These are phyloP conservation scores for Oryzias melastigma DNA, from an alignment of 2,113 vertebrate species.

Conservation along the genomic window DNA sequence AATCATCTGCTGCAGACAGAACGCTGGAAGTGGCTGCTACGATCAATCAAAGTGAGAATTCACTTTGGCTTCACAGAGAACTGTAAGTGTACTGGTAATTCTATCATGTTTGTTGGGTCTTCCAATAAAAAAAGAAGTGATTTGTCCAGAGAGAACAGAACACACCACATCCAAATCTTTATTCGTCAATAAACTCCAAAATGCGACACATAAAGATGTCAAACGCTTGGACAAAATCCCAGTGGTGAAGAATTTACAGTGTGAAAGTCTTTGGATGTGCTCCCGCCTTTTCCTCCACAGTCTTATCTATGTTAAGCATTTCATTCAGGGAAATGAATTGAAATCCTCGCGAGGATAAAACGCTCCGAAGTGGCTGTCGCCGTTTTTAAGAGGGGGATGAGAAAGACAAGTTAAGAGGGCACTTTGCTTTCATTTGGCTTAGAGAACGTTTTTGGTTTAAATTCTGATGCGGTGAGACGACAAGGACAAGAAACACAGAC, in stretches of 20 bases:
- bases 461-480: background rate
- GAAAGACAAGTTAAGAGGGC: constrained; percentile 4
- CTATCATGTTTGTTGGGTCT: too few relatives aligned
- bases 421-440: constrained; percentile 27
- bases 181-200: constrained; percentile 22
- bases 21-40: too few relatives aligned
- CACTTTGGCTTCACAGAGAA: too few relatives aligned
- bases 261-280: constrained; percentile 20
- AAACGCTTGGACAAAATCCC: constrained; percentile 31
- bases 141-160: constrained; percentile 7
- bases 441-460: constrained; percentile 21
- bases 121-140: constrained; percentile 4
- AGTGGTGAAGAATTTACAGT: background rate
- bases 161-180: background rate
- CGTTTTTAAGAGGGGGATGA: constrained; percentile 7
- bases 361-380: constrained; percentile 3
- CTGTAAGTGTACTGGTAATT: too few relatives aligned
- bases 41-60: too few relatives aligned
- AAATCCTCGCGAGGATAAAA: constrained; percentile 33
- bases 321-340: constrained; percentile 7
- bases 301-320: constrained; percentile 21
- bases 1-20: too few relatives aligned
- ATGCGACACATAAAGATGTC: constrained; percentile 36
- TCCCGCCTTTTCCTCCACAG: background rate
- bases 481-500: constrained; percentile 9